phyloP scores from a whole-genome alignment of 2,797 vertebrate species.

The Naso thynnoides region DNA sequence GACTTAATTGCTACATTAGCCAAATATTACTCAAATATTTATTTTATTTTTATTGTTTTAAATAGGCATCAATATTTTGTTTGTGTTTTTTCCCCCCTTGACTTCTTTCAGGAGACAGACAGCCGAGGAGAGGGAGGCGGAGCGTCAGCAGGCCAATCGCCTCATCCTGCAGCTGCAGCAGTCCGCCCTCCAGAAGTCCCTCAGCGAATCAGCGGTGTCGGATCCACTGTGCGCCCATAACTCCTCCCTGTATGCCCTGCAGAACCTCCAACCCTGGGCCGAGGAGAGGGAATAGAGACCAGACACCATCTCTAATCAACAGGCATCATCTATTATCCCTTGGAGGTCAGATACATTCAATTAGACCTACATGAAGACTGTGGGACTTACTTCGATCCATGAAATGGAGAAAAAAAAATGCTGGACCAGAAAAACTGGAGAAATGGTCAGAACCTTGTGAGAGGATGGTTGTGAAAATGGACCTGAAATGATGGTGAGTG shows the following conservation, averaged over 20 bases:
- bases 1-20: background rate
- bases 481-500: slow-evolving; percentile 65
- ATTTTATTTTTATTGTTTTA: too few species aligned
- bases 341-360: slow-evolving; percentile 52
- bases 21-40: too few species aligned
- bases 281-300: slow-evolving; percentile 85
- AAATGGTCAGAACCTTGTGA: slow-evolving; percentile 14
- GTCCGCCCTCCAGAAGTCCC: slow-evolving; percentile 93
- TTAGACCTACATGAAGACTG: slow-evolving; percentile 52
- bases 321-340: slow-evolving; percentile 38
- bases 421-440: slow-evolving; percentile 41
- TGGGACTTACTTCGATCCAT: slow-evolving; percentile 55
- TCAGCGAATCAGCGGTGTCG: slow-evolving; percentile 88
- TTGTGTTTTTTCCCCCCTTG: background rate
- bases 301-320: slow-evolving; percentile 34
- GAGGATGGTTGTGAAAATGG: slow-evolving; percentile 44
- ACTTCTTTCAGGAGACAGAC: slow-evolving; percentile 91
- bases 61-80: background rate
- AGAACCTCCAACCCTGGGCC: slow-evolving; percentile 97
- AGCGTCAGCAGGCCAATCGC: slow-evolving; percentile 95
- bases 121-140: slow-evolving; percentile 95
- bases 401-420: slow-evolving; percentile 38
- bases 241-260: slow-evolving; percentile 96
- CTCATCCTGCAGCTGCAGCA: slow-evolving; percentile 97
- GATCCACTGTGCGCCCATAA: slow-evolving; percentile 97